phyloP scores from a whole-genome alignment of 1,140 invertebrate species.

The Onthophagus taurus region DNA sequence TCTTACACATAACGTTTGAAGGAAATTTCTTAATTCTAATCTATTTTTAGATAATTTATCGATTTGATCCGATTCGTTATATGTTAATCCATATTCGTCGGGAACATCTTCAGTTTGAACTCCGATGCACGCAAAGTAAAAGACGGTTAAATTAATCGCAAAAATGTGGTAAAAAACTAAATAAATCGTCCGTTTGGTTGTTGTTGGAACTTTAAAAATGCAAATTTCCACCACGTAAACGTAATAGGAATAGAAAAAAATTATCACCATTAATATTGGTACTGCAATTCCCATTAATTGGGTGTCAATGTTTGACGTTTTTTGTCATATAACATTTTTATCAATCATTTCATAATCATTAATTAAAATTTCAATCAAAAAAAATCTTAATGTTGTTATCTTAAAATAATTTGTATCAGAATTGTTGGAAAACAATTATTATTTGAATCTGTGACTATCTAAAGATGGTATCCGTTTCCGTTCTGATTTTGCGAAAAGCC shows the following conservation, averaged over 20 bases:
- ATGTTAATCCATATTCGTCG: neutral
- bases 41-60: neutral
- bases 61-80: neutral
- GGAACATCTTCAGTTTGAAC: neutral
- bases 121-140: conserved; percentile 4
- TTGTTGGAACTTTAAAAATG: neutral
- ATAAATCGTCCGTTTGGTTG: neutral
- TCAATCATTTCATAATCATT: too few species aligned
- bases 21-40: neutral
- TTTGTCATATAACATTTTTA: too few species aligned
- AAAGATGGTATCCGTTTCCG: too few species aligned
- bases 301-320: too few species aligned
- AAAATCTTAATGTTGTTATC: too few species aligned
- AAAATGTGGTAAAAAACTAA: neutral
- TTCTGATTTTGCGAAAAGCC: too few species aligned
- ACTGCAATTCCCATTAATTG: too few species aligned
- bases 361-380: too few species aligned
- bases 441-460: too few species aligned
- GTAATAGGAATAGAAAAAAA: conserved; percentile 6
- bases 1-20: conserved; percentile 2
- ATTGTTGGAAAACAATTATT: too few species aligned
- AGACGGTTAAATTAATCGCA: neutral
- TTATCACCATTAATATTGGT: neutral
- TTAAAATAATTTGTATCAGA: too few species aligned
- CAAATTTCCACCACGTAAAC: conserved; percentile 8